Evolutionary conservation across 2,888 invertebrate species (phyloP).

Genomic region (Himalopsyche kuldschensis): DNA sequence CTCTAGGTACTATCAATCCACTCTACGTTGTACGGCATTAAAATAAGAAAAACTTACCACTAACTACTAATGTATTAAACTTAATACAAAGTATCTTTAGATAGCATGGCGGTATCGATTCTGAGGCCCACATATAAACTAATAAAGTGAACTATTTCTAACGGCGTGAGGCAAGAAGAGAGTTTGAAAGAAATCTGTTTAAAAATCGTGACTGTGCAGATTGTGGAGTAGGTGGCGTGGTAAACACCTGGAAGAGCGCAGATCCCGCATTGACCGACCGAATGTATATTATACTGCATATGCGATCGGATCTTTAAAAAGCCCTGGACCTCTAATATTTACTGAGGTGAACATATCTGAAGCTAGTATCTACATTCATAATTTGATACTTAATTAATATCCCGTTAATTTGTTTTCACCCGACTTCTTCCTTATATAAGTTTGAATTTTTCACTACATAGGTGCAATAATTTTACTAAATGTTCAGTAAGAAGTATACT

Average conservation of each 20-base stretch:
- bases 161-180: not conserved
- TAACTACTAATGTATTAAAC: not conserved
- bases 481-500: too few relatives aligned
- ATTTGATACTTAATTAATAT: too few relatives aligned
- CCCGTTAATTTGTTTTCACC: too few relatives aligned
- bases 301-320: not conserved
- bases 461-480: too few relatives aligned
- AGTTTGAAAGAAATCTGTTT: constrained; percentile 34
- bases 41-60: not conserved
- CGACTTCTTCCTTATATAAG: too few relatives aligned
- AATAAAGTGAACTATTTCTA: not conserved
- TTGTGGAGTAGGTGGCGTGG: constrained; percentile 17
- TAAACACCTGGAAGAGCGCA: constrained; percentile 5
- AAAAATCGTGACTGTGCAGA: constrained; percentile 39
- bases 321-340: not conserved
- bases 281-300: not conserved
- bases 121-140: not conserved
- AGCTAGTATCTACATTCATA: too few relatives aligned
- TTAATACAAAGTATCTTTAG: not conserved
- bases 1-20: not conserved
- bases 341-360: too few relatives aligned
- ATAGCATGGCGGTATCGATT: not conserved
- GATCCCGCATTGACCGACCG: constrained; percentile 1
- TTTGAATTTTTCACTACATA: too few relatives aligned
- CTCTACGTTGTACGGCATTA: not conserved